These are phyloP conservation scores for Ophion ventricosus DNA, from an alignment of 2,888 invertebrate species.

Conservation along the genomic window DNA sequence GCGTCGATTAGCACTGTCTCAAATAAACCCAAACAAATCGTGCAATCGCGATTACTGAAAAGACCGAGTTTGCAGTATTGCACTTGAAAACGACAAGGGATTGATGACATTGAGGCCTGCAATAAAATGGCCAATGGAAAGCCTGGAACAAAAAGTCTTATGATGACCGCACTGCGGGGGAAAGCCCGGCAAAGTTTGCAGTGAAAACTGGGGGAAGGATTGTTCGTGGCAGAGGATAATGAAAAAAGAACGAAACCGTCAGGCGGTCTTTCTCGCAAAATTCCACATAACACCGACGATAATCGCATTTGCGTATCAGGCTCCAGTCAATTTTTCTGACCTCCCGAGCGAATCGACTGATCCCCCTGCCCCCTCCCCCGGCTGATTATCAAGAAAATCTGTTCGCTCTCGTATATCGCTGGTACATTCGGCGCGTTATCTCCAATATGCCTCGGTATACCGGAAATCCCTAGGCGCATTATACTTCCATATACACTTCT, in stretches of 20 bases:
- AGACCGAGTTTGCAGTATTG: background rate
- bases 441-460: constrained; percentile 55
- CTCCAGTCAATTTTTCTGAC: constrained; percentile 82
- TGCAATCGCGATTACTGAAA: background rate
- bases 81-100: too few relatives aligned
- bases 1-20: background rate
- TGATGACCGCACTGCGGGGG: too few relatives aligned
- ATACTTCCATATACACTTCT: constrained; percentile 10
- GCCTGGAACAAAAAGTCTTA: too few relatives aligned
- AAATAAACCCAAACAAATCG: background rate
- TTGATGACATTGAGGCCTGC: too few relatives aligned
- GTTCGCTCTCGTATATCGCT: constrained; percentile 49
- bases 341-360: constrained; percentile 76
- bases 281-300: constrained; percentile 64
- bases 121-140: background rate
- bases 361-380: constrained; percentile 75
- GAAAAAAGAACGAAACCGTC: constrained; percentile 28
- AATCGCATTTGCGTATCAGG: constrained; percentile 81
- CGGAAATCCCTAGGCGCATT: constrained; percentile 32
- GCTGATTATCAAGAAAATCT: constrained; percentile 72
- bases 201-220: too few relatives aligned
- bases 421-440: constrained; percentile 62
- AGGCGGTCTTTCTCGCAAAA: constrained; percentile 27
- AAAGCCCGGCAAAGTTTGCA: too few relatives aligned
- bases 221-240: background rate